Evolutionary conservation across 2,888 invertebrate species (phyloP).

Genomic region (Eueremaeus valkanovi): DNA sequence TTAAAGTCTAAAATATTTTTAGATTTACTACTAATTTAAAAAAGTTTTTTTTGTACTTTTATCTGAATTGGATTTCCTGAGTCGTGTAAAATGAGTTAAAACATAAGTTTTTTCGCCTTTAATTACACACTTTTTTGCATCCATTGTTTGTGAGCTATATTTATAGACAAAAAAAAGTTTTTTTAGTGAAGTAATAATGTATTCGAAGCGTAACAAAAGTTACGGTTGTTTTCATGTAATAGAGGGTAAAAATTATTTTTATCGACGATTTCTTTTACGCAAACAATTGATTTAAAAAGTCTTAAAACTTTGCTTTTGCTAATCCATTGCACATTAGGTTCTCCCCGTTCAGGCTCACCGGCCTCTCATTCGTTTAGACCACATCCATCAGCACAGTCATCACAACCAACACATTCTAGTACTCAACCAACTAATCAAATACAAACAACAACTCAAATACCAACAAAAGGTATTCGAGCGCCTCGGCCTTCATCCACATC

Average conservation of each 20-base stretch:
- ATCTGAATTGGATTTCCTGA: too few relatives aligned
- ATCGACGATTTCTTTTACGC: not conserved
- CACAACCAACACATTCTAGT: not conserved
- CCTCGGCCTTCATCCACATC: constrained; percentile 37
- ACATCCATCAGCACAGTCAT: not conserved
- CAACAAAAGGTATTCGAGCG: constrained; percentile 22
- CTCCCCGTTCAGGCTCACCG: constrained; percentile 5
- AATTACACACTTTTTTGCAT: not conserved
- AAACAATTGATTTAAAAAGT: not conserved
- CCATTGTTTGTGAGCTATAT: not conserved
- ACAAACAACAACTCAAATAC: not conserved
- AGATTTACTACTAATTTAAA: too few relatives aligned
- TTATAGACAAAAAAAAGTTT: not conserved
- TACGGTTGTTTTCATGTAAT: not conserved
- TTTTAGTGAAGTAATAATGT: not conserved
- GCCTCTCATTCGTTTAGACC: not conserved
- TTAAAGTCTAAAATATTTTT: too few relatives aligned
- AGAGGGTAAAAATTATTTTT: not conserved
- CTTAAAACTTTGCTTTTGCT: not conserved
- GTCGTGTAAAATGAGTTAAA: not conserved
- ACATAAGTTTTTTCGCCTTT: not conserved
- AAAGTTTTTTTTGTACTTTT: too few relatives aligned
- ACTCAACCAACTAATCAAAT: not conserved
- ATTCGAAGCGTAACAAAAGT: not conserved
- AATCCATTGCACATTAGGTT: not conserved